Evolutionary conservation across 2,797 vertebrate genomes (phyloP), one percentile per base, ranked within the genome.

Genomic region (Neoniphon sammara): DNA sequence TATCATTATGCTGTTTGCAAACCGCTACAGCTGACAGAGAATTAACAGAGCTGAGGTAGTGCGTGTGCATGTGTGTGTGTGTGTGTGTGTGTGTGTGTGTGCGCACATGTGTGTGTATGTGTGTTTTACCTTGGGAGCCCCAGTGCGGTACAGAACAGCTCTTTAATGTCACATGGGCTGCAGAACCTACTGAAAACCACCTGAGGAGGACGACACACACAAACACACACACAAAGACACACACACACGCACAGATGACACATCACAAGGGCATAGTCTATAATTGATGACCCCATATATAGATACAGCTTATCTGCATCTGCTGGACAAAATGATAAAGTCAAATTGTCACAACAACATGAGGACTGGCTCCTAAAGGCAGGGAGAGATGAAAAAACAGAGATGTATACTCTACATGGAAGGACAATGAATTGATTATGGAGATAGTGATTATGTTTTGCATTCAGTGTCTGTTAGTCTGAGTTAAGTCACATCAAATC

Each of bases 161-260:
- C 96, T 92, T 96, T 97, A 70, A 98, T 96, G 85, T 97, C 96
- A 84, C 91, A 96, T 4, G 96, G 95, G 88, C 94, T 97, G 89
- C 96, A 97, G 88, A 93, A 94, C 66, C 70, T 18, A 61, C 91
- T 94, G 90, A 95, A 93, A 66, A 94, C 91, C 82, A 94, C 92
- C 94, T 94, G 75, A 61, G 36, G 18, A 20, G 25, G 17, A 44
- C 44, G 15, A 59, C 30, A 42, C n/a, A 36, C 25, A 60, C 42
- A 59, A 25, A 70, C 54, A 59, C 39, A 34, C 44, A 46, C 36
- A 56, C 66, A 46, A 54, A 76, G 61, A 86, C 46, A 73, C 21
- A 70, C 31, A 77, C 56, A 47, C 21, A 68, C 34, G 46, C 39
- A 56, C 53, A 67, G 15, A 27, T 12, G 4, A 36, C 20, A 39